Evolutionary conservation across 1,140 invertebrate genomes (phyloP).

Genomic region (Trichonephila clavata): DNA sequence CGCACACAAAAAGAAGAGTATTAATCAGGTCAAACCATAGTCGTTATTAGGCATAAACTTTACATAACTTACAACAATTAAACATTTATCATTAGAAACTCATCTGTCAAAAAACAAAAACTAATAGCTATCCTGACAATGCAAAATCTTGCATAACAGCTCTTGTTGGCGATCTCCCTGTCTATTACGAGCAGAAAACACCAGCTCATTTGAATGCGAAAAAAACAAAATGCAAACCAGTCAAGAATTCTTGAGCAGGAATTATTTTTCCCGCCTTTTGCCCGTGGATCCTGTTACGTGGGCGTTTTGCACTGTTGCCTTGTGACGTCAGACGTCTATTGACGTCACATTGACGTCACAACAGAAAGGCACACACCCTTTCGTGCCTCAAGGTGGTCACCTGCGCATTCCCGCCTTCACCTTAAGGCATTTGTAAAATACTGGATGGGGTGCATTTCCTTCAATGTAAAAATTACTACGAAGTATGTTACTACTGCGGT

Average conservation of each 20-base stretch:
- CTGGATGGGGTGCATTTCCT: conserved; percentile 7
- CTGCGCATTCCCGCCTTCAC: conserved; percentile 41
- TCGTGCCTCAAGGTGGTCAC: conserved; percentile 67
- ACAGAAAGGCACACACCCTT: conserved; percentile 51
- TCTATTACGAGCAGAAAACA: conserved; percentile 11
- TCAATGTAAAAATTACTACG: conserved; percentile 54
- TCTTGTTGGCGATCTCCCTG: neutral
- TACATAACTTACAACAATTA: conserved; percentile 30
- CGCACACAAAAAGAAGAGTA: neutral
- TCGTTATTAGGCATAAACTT: neutral
- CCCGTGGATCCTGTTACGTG: conserved; percentile 73
- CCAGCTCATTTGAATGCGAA: conserved; percentile 60
- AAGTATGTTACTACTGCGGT: conserved; percentile 59
- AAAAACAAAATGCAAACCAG: conserved; percentile 4
- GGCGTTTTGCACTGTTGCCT: conserved; percentile 33
- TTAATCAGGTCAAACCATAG: neutral
- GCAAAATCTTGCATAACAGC: conserved; percentile 24
- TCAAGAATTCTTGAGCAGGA: conserved; percentile 56
- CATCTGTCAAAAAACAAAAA: conserved; percentile 33
- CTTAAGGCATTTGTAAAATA: conserved; percentile 45
- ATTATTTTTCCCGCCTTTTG: conserved; percentile 68
- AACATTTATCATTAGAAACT: conserved; percentile 49
- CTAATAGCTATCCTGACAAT: neutral
- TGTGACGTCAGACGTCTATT: conserved; percentile 65
- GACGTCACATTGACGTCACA: conserved; percentile 73